Base-by-base conservation (phyloP, 2,888 invertebrate species). In the Mimas tiliae region DNA sequence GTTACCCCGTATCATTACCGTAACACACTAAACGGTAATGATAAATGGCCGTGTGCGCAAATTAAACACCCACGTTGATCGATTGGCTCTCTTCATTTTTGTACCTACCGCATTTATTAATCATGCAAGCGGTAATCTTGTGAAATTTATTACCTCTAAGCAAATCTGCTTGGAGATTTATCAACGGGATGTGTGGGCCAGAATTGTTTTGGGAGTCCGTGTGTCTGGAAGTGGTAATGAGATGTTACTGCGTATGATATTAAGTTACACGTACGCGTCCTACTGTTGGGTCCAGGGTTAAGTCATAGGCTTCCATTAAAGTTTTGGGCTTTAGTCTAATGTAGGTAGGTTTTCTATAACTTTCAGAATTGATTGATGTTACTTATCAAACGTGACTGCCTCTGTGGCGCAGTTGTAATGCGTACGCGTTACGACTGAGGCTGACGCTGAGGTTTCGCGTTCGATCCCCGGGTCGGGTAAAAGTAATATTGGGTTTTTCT, bases 21-120 rank as follows among this genome's bases (percentile, higher is more conserved):
- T 72, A 77, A 76, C 79, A 67, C 72, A 80, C 83, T 87, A 87
- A 88, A 86, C 86, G 85, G 78, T 81, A 79, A 86, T 89, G 92
- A 92, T 91, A 86, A 91, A 93, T 89, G 91, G 87, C 73, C 76
- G 72, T 74, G 75, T 80, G 81, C 77, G 82, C 90, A 90, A 89
- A 93, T 93, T 93, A 92, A 91, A 92, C 93, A 89, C 93, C 93
- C 90, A 93, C 93, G 81, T 86, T 88, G 91, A 92, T 90, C 87
- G 91, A 92, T 92, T 83, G 89, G 83, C 82, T 78, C 85, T 87
- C 89, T 84, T 90, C 88, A 92, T 93, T 93, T 93, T 92, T 92
- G 91, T 89, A 79, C 81, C 75, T 77, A 78, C 80, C 76, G 74
- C 81, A 80, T 84, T 83, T 91, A 92, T 92, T 91, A 92, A 92